phyloP scores from a whole-genome alignment of 2,797 vertebrate species.

The Hybognathus amarus region DNA sequence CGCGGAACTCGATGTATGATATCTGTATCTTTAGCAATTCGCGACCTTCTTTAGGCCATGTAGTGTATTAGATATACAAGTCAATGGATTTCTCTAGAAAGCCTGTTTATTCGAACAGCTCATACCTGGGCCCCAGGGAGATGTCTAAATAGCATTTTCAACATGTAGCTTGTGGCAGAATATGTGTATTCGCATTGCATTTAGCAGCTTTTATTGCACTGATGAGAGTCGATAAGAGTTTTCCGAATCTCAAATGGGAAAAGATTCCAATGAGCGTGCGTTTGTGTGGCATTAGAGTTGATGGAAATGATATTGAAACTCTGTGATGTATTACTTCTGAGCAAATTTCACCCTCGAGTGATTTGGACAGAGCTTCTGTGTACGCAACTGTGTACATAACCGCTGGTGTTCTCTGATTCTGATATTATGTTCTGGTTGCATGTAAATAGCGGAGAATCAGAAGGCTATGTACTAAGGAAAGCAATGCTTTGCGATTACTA shows the following conservation, averaged over 20 bases:
- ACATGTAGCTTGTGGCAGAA: constrained; percentile 22
- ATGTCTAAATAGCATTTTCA: constrained; percentile 28
- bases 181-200: constrained; percentile 37
- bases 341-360: constrained; percentile 55
- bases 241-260: constrained; percentile 51
- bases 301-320: constrained; percentile 76
- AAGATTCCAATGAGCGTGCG: constrained; percentile 54
- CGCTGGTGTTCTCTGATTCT: constrained; percentile 62
- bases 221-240: constrained; percentile 54
- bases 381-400: constrained; percentile 76
- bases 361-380: constrained; percentile 69
- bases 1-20: no score
- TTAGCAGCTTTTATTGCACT: constrained; percentile 45
- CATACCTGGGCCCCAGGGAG: background rate
- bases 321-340: constrained; percentile 46
- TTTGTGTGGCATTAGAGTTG: constrained; percentile 49
- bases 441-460: constrained; percentile 50
- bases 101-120: constrained; percentile 18
- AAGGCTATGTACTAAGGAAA: constrained; percentile 64
- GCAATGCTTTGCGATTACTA: constrained; percentile 71
- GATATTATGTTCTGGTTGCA: constrained; percentile 48
- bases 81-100: constrained; percentile 5
- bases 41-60: background rate
- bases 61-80: background rate
- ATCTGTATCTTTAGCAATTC: no score